Evolutionary conservation across 2,888 invertebrate genomes (phyloP), one percentile per base, ranked within the genome.

Genomic region (Drosophila mimetica): DNA sequence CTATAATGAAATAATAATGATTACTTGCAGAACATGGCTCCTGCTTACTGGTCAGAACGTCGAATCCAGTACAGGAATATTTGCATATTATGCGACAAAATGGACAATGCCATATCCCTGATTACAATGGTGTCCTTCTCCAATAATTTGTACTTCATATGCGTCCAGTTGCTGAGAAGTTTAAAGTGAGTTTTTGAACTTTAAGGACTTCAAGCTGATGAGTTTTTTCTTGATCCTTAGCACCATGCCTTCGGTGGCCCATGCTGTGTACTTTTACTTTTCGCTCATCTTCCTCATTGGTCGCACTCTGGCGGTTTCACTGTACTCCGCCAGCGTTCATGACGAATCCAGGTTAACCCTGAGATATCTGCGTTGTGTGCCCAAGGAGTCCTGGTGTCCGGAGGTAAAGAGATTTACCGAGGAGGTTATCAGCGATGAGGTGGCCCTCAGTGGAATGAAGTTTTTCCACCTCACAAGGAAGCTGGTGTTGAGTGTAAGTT

Each of bases 101-200:
- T 94, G 75, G 93, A 94, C 73, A 88, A 91, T 50, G 92, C 92
- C 36, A 92, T 94, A 51, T 92, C 93, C 4, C 79, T 92, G 37
- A 93, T 93, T 47, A 93, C 93, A 11, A 91, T 93, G 67, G 83
- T 93, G 0, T 93, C 93, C 3, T 93, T 93, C 74, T 93, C 93
- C 16, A 93, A 93, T 61, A 93, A 94, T 87, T 91, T 94, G 7
- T 94, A 93, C 86, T 93, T 93, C 74, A 93, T 94, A 79, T 93
- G 94, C 69, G 92, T 93, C 20, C 94, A 94, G 76, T 90, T 94
- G 37, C 90, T 94, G 63, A 91, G 92, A 59, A 93, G 93, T 66
- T 90, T 94, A 71, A 92, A 91, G 92, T 92, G 57, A 54, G 88
- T 79, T 25, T 16, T n/a, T n/a, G 7, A 25, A 0, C 7, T 0